Conservation (phyloP, 2,113 vertebrate species). For the Australoheros scitulus region DNA sequence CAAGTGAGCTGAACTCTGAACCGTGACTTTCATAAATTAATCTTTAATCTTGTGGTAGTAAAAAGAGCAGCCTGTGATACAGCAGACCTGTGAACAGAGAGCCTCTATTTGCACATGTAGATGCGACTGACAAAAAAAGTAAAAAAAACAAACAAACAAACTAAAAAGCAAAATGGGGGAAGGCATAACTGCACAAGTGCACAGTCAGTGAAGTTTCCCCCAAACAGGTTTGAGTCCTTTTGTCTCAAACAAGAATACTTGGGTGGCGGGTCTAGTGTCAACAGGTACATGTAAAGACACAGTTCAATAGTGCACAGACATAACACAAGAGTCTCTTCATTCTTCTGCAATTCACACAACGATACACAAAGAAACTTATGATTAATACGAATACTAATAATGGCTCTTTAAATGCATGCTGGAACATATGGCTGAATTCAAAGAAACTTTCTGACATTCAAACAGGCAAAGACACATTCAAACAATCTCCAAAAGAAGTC, state of each 20-base stretch:
- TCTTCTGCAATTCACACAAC: background rate
- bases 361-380: background rate
- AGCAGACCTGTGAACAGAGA: constrained; percentile 14
- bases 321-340: constrained; percentile 10
- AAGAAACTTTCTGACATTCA: constrained; percentile 51
- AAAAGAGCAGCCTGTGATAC: constrained; percentile 40
- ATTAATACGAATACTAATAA: background rate
- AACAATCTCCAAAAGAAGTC: constrained; percentile 3
- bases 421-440: constrained; percentile 16
- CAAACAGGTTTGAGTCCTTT: constrained; percentile 63
- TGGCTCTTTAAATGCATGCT: background rate
- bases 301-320: constrained; percentile 1
- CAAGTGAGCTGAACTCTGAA: constrained; percentile 56
- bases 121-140: background rate
- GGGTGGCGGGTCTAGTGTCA: constrained; percentile 47
- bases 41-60: constrained; percentile 58
- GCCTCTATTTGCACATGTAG: constrained; percentile 19
- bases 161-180: background rate
- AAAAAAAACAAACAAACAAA: background rate
- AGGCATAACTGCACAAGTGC: background rate
- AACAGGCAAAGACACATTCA: constrained; percentile 26
- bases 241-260: constrained; percentile 6
- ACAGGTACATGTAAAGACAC: constrained; percentile 63
- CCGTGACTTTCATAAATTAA: constrained; percentile 52
- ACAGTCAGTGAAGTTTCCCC: constrained; percentile 50